These are phyloP conservation scores for Sturmia bella DNA, from an alignment of 2,888 invertebrate species.

Conservation along the genomic window DNA sequence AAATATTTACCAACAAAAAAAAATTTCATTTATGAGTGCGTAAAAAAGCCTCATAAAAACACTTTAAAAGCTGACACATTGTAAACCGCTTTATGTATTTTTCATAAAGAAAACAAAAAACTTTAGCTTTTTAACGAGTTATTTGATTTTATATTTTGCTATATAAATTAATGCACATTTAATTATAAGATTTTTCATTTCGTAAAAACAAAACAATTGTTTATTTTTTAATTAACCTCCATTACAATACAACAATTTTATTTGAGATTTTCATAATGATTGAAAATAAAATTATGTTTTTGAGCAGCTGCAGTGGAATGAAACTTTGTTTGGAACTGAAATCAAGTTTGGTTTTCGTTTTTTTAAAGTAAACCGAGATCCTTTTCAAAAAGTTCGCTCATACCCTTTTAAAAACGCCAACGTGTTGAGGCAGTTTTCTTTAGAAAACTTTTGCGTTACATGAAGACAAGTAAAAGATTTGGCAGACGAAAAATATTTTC, in stretches of 20 bases:
- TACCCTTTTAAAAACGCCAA: too few species aligned
- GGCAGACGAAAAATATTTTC: too few species aligned
- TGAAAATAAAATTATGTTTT: not conserved
- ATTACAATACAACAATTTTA: conserved; percentile 33
- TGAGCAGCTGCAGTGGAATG: too few species aligned
- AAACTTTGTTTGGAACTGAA: too few species aligned
- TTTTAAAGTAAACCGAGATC: too few species aligned
- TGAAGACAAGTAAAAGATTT: too few species aligned
- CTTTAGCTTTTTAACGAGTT: not conserved
- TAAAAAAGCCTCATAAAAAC: not conserved
- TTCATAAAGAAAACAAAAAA: not conserved
- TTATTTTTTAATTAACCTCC: conserved; percentile 12
- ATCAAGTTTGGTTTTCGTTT: too few species aligned
- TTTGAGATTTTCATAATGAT: not conserved
- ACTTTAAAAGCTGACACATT: not conserved
- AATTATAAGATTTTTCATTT: conserved; percentile 22
- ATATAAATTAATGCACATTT: conserved; percentile 22
- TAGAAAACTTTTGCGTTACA: too few species aligned
- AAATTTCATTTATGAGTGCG: not conserved
- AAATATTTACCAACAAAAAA: conserved; percentile 3
- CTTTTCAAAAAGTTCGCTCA: too few species aligned
- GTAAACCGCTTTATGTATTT: not conserved
- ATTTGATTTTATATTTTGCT: not conserved
- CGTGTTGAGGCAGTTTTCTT: too few species aligned
- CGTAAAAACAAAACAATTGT: conserved; percentile 5